Percentiles rank a stretch among this genome's conserved stretches.
Evolutionary conservation across 37 sponge, comb jelly and placozoan species (phyloP).

Genomic region (Dysidea cf. avara): DNA sequence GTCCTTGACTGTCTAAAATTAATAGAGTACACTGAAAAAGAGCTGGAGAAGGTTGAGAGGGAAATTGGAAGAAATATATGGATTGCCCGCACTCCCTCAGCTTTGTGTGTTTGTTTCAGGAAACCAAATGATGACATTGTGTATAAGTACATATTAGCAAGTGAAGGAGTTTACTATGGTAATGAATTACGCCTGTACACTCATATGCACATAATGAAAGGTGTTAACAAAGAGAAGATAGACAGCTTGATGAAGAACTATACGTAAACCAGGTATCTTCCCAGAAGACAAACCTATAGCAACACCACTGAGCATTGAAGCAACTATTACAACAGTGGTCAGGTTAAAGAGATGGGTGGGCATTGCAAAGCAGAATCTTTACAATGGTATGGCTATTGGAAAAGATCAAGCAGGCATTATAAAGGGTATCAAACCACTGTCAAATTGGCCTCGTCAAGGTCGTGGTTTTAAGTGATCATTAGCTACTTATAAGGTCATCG

Average conservation of each 20-base stretch:
- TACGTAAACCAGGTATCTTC: slow-evolving; percentile 1
- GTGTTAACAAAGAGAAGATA: slow-evolving; percentile 2
- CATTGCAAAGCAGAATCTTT: no score
- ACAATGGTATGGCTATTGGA: no score
- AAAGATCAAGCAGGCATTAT: no score
- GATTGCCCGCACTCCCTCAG: not conserved
- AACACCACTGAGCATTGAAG: no score
- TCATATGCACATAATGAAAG: slow-evolving; percentile 28
- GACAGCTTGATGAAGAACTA: not conserved
- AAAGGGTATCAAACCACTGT: no score
- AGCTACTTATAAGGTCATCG: no score
- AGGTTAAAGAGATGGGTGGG: no score
- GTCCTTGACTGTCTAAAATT: slow-evolving; percentile 11
- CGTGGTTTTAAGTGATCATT: no score
- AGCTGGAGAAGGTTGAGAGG: slow-evolving; percentile 6
- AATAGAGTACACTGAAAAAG: not conserved
- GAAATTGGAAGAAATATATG: slow-evolving; percentile 9
- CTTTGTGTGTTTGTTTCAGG: slow-evolving; percentile 9
- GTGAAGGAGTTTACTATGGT: not conserved
- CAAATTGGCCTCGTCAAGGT: no score
- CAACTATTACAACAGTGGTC: no score
- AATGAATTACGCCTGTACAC: not conserved
- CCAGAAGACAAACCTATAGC: not conserved
- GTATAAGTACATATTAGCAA: slow-evolving; percentile 7
- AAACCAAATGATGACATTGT: slow-evolving; percentile 13